A percentile compares a stretch with the other conserved stretches of the same genome.
Evolutionary conservation across 1,140 invertebrate species (phyloP).

Genomic region (Laupala kohalensis): DNA sequence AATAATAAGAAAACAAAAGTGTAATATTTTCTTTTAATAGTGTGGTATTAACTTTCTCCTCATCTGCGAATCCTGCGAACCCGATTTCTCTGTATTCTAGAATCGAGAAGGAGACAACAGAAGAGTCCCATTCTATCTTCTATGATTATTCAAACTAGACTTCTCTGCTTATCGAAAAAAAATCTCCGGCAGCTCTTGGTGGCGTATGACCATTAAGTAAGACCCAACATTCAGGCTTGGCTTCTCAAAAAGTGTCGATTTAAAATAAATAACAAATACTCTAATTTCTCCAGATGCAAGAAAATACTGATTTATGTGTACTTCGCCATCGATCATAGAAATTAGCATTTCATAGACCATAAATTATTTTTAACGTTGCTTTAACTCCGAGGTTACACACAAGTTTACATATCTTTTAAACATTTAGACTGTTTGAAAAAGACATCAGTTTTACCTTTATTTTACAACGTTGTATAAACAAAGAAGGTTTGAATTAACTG

Average conservation of each 20-base stretch:
- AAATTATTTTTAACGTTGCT: not conserved
- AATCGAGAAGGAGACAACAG: no score
- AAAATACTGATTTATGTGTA: not conserved
- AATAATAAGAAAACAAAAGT: no score
- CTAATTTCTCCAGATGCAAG: not conserved
- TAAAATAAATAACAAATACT: not conserved
- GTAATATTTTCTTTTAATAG: no score
- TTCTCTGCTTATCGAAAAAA: no score
- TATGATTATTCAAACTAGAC: no score
- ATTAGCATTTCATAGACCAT: not conserved
- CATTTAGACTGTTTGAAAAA: not conserved
- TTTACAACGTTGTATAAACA: not conserved
- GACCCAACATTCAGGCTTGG: not conserved
- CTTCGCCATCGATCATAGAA: not conserved
- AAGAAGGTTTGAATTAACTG: not conserved
- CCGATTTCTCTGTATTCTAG: no score
- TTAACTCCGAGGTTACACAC: not conserved
- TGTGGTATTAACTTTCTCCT: no score
- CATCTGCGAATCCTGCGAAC: no score
- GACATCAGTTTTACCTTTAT: not conserved
- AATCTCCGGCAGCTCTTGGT: not conserved
- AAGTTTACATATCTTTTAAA: not conserved
- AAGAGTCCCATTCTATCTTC: no score
- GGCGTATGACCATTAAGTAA: not conserved
- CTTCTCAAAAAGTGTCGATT: not conserved